phyloP scores from a whole-genome alignment of 2,888 invertebrate species.

The Lamellibrachia columna region DNA sequence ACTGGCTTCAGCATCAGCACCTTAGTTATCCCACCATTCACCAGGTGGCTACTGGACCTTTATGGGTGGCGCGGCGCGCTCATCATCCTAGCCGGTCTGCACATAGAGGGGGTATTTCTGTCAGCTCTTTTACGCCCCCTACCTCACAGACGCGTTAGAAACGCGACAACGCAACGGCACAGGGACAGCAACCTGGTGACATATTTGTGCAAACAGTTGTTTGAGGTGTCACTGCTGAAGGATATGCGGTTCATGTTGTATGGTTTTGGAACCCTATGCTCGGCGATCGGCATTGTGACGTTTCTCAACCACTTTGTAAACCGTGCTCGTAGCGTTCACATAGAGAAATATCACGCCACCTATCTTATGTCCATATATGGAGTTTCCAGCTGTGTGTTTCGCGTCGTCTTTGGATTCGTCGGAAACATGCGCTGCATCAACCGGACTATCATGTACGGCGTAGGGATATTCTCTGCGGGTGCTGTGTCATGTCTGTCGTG shows the following conservation, averaged over 20 bases:
- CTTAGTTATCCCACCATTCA: slow-evolving; percentile 35
- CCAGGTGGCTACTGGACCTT: slow-evolving; percentile 29
- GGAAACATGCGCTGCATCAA: slow-evolving; percentile 32
- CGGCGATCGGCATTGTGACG: slow-evolving; percentile 36
- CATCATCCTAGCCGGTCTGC: slow-evolving; percentile 34
- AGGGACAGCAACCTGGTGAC: neutral
- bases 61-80: slow-evolving; percentile 39
- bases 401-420: slow-evolving; percentile 30
- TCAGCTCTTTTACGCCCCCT: slow-evolving; percentile 26
- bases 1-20: slow-evolving; percentile 35
- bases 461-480: slow-evolving; percentile 30
- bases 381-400: slow-evolving; percentile 30
- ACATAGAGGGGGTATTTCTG: slow-evolving; percentile 27
- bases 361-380: slow-evolving; percentile 39
- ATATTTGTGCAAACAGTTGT: slow-evolving; percentile 18
- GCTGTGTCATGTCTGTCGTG: slow-evolving; percentile 27
- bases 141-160: neutral
- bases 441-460: slow-evolving; percentile 32
- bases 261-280: slow-evolving; percentile 32
- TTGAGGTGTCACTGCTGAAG: slow-evolving; percentile 35
- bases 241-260: slow-evolving; percentile 35
- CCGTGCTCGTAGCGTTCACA: slow-evolving; percentile 30
- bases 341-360: slow-evolving; percentile 32
- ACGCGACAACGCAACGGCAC: neutral
- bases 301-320: slow-evolving; percentile 36